These are phyloP conservation scores for Lepidocyrtinus sp. DNA, from an alignment of 2,888 invertebrate species.

Conservation along the genomic window DNA sequence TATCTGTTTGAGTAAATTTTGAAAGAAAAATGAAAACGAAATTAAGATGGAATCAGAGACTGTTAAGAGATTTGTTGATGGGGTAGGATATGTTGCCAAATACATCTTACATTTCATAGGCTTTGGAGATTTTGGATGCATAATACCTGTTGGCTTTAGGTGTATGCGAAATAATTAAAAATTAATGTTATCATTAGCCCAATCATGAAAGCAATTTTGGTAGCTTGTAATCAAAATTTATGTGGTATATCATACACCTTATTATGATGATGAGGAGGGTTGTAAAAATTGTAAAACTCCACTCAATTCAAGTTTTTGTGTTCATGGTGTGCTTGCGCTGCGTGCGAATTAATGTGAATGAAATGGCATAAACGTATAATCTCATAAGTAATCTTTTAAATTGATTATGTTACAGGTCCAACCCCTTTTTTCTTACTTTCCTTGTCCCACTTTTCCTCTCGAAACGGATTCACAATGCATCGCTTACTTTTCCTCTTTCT, in stretches of 20 bases:
- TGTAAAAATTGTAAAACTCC: too few relatives aligned
- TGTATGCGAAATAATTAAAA: slow-evolving; percentile 1
- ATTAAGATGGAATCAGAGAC: slow-evolving; percentile 5
- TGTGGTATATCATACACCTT: too few relatives aligned
- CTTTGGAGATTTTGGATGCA: not conserved
- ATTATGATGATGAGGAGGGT: too few relatives aligned
- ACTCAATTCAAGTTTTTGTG: too few relatives aligned
- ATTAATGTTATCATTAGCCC: slow-evolving; percentile 8
- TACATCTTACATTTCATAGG: not conserved
- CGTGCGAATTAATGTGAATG: too few relatives aligned
- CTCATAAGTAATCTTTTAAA: not conserved
- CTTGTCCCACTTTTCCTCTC: too few relatives aligned
- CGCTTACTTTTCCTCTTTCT: not conserved
- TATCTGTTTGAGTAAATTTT: not conserved
- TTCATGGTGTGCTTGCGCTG: too few relatives aligned
- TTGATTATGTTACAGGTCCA: not conserved
- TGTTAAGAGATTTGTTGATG: not conserved
- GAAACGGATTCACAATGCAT: too few relatives aligned
- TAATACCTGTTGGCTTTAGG: not conserved
- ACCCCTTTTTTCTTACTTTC: slow-evolving; percentile 3
- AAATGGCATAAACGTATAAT: too few relatives aligned
- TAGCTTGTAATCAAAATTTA: too few relatives aligned
- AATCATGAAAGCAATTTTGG: slow-evolving; percentile 1
- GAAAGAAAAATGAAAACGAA: not conserved
- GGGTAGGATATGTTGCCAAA: not conserved